phyloP scores from a whole-genome alignment of 2,113 vertebrate genomes.

The Benthochromis sp. region DNA sequence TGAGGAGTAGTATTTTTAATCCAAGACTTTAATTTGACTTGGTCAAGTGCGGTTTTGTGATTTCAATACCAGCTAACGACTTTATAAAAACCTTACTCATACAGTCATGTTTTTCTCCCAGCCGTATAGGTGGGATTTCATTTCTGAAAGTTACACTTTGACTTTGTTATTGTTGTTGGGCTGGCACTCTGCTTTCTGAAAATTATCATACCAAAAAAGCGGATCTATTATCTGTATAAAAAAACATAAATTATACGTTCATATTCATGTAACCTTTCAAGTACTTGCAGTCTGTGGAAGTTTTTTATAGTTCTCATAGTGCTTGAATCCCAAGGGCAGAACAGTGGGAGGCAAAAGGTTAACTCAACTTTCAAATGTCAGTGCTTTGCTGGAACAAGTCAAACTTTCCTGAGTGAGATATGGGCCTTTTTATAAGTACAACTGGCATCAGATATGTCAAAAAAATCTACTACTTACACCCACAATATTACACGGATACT shows the following conservation, averaged over 20 bases:
- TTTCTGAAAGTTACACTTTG: not conserved
- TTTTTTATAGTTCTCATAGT: not conserved
- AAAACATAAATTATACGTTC: not conserved
- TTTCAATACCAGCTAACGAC: rapidly evolving
- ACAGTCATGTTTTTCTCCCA: not conserved
- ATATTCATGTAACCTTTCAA: not conserved
- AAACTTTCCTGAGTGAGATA: not conserved
- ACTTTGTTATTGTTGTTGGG: not conserved
- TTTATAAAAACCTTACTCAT: not conserved
- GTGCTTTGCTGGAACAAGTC: not conserved
- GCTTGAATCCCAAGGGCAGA: not conserved
- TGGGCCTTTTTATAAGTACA: not conserved
- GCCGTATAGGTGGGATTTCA: not conserved
- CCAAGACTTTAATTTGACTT: not conserved
- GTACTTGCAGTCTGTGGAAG: not conserved
- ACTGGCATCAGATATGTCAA: not conserved
- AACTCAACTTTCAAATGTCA: not conserved
- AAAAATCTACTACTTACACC: not conserved
- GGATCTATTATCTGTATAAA: not conserved
- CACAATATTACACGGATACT: not conserved
- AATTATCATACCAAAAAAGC: not conserved
- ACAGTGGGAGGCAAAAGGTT: not conserved
- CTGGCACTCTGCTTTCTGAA: not conserved
- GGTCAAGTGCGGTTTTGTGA: not conserved
- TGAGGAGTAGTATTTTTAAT: not conserved